Evolutionary conservation across 2,113 vertebrate species (phyloP).

Genomic region (Eudorcas thomsonii): DNA sequence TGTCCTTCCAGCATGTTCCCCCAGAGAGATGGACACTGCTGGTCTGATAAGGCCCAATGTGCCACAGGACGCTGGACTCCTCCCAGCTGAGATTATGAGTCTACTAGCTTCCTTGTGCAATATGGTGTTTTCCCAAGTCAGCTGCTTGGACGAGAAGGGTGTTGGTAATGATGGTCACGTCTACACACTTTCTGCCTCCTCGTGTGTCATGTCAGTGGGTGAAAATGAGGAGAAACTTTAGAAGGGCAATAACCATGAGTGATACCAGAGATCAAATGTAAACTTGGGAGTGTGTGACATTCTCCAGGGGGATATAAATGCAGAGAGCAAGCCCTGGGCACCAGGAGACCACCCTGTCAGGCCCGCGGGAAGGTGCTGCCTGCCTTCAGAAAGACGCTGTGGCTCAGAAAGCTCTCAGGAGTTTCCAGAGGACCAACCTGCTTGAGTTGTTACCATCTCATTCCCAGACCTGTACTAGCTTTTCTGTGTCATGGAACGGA

Average conservation of each 20-base stretch:
- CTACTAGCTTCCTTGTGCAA: background rate
- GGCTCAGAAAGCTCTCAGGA: background rate
- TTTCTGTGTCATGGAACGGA: background rate
- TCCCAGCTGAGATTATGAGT: background rate
- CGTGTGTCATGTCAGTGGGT: background rate
- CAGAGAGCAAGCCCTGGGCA: background rate
- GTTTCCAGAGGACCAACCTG: background rate
- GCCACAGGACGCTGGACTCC: background rate
- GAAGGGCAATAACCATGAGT: background rate
- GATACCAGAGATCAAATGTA: background rate
- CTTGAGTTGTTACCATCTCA: background rate
- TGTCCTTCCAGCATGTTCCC: background rate
- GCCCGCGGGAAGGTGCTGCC: background rate
- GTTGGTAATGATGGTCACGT: background rate
- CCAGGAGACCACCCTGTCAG: background rate
- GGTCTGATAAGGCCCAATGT: background rate
- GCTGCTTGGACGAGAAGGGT: background rate
- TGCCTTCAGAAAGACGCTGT: background rate
- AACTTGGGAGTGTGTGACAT: background rate
- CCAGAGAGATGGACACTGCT: background rate
- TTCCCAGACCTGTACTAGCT: background rate
- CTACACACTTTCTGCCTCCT: background rate
- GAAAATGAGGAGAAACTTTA: background rate
- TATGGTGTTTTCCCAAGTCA: background rate
- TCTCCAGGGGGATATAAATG: accelerated